Conservation (phyloP, 2,113 vertebrate genomes). For the Marmota monax region DNA sequence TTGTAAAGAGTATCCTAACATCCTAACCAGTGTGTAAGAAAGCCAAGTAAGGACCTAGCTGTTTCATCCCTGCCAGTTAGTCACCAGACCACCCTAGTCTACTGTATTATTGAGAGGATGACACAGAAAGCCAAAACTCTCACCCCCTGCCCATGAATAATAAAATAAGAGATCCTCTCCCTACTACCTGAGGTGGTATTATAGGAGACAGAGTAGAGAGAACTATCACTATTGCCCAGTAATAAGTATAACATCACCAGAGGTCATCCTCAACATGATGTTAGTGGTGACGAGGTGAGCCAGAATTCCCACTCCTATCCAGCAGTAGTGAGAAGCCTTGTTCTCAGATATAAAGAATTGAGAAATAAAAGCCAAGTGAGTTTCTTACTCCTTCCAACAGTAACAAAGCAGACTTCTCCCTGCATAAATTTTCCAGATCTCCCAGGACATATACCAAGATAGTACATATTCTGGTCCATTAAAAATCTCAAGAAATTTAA, state of each 20-base stretch:
- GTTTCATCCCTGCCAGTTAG: background rate
- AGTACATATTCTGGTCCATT: too few species aligned
- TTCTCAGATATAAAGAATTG: background rate
- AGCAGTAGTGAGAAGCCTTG: background rate
- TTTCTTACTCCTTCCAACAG: too few species aligned
- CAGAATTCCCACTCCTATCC: too few species aligned
- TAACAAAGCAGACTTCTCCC: background rate
- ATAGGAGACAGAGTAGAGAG: background rate
- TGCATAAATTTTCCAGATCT: too few species aligned
- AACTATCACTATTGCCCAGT: background rate
- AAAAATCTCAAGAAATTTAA: too few species aligned
- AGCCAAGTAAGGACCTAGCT: background rate
- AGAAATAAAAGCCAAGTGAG: background rate
- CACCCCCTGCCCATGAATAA: background rate
- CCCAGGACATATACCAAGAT: too few species aligned
- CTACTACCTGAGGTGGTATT: too few species aligned
- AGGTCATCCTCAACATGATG: background rate
- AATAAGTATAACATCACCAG: background rate
- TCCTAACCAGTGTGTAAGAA: background rate
- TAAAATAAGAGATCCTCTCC: background rate
- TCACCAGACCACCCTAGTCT: background rate
- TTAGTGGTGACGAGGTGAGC: background rate
- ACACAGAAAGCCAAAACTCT: background rate
- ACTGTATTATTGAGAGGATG: background rate
- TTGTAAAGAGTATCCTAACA: background rate